phyloP scores from a whole-genome alignment of 53 echinoderm and acorn worm species.

The Echinometra lucunter region DNA sequence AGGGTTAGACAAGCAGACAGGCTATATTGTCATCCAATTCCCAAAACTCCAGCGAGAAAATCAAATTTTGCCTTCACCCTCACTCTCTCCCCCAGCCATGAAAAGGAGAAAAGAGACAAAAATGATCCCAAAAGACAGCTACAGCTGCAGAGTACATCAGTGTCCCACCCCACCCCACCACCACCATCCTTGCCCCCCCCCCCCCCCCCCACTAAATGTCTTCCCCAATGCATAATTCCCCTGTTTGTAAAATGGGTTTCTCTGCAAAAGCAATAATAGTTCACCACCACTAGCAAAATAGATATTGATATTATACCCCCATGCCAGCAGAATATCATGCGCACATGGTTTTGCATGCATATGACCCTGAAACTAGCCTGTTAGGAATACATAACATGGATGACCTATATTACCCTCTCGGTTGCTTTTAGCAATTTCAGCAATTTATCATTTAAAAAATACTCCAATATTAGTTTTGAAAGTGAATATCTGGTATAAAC shows the following conservation, averaged over 20 bases:
- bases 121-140: not conserved
- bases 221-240: conserved; percentile 48
- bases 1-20: not conserved
- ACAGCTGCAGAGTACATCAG: conserved; percentile 51
- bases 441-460: not conserved
- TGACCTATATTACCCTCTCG: conserved; percentile 2
- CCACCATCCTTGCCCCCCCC: not conserved
- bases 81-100: conserved; percentile 20
- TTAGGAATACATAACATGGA: not conserved
- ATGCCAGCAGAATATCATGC: conserved; percentile 14
- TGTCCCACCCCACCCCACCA: not conserved
- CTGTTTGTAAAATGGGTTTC: not conserved
- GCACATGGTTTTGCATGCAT: not conserved
- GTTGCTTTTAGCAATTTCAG: conserved; percentile 19
- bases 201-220: not conserved
- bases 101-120: not conserved
- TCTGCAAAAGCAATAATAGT: conserved; percentile 54
- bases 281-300: conserved; percentile 32
- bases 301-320: conserved; percentile 21
- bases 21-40: conserved; percentile 38
- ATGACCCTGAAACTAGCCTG: not conserved
- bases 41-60: conserved; percentile 5
- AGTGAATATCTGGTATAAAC: not conserved
- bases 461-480: not conserved
- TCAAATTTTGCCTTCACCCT: conserved; percentile 28